Base-by-base conservation (phyloP, 2,888 invertebrate species). In the Drosophila rellima region DNA sequence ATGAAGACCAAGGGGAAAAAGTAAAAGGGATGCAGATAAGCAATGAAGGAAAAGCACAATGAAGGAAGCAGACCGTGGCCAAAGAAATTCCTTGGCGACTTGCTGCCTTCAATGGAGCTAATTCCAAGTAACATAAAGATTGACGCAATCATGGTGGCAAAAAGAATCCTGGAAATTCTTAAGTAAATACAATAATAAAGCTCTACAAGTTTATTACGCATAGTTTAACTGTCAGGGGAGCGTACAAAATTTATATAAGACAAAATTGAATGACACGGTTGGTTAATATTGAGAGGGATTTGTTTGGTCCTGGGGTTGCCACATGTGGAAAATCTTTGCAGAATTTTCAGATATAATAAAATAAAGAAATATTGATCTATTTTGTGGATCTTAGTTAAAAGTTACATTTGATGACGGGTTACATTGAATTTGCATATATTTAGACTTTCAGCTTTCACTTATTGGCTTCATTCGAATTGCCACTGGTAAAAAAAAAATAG, bases 21-120 rank as follows among this genome's bases (percentile, higher is more conserved):
- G n/a, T 10, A 29, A 18, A 39, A 13, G 47, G 33, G 8, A 39
- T 18, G 51, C 51, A 26, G 56, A 61, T 72, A 74, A 72, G 55
- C 66, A 72, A 55, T 39, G 17, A 47, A 37, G 47, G 11, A 71
- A 66, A 44, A 17, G 29, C 45, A 65, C 78, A 55, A 62, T 77
- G 57, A 50, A 40, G 5, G 23, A 45, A 44, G 39, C 29, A 31
- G 39, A 20, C n/a, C 13, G 1, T 31, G 37, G 18, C 26, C 8
- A 48, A n/a, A 26, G 60, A 35, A 65, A 51, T 31, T 17, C 7
- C 23, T 18, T 52, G 39, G 17, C 47, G 33, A 39, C 63, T 50
- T 42, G 23, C 15, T 23, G 48, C 10, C 10, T 55, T 37, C 26
- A 15, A 54, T 37, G 13, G 23, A 47, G 59, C 55, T 65, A 55